Percentiles rank a stretch among this genome's conserved stretches.
Evolutionary conservation across 2,888 invertebrate genomes (phyloP).

Genomic region (Chrysolina haemoptera): DNA sequence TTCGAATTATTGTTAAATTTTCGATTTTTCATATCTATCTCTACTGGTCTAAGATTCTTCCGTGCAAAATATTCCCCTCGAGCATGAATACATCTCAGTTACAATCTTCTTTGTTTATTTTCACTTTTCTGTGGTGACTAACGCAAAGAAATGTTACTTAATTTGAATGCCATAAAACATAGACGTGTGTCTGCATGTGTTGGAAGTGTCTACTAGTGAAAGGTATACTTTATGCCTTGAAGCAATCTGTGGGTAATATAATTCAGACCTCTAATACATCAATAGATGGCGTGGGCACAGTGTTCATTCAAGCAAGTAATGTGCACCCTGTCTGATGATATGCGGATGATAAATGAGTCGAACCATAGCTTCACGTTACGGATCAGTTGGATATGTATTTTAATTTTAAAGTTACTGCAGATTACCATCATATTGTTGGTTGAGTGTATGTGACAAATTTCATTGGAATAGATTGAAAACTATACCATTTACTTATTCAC

Average conservation of each 20-base stretch:
- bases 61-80: background rate
- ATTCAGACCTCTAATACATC: background rate
- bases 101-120: conserved; percentile 13
- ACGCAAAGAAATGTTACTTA: conserved; percentile 1
- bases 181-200: background rate
- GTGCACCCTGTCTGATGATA: background rate
- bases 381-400: conserved; percentile 1
- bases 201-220: background rate
- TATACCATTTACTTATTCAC: too few relatives aligned
- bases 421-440: background rate
- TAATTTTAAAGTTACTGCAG: background rate
- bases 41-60: background rate
- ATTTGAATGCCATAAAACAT: conserved; percentile 9
- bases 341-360: background rate
- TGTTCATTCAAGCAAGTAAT: conserved; percentile 6
- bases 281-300: conserved; percentile 2
- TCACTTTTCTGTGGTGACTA: background rate
- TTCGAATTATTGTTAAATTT: too few relatives aligned
- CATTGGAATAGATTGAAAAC: too few relatives aligned
- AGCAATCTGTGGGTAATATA: background rate
- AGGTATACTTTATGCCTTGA: background rate
- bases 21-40: too few relatives aligned
- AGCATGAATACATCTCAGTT: background rate
- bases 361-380: background rate
- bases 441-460: background rate